phyloP scores from a whole-genome alignment of 1,140 invertebrate species.

The Episyrphus balteatus region DNA sequence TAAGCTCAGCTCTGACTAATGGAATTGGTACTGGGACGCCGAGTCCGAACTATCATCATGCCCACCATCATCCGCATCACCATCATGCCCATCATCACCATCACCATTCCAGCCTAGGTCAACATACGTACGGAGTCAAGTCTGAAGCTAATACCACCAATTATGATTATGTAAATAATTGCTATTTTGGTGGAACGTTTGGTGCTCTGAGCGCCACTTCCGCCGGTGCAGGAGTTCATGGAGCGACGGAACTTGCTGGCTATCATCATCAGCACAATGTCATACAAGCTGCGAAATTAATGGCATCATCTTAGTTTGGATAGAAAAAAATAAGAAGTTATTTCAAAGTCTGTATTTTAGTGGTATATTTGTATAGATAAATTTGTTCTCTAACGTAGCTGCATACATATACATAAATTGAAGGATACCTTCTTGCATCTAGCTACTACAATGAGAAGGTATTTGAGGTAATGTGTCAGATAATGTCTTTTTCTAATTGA shows the following conservation, averaged over 20 bases:
- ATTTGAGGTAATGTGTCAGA: no score
- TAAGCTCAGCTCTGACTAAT: slow-evolving; percentile 2
- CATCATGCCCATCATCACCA: slow-evolving; percentile 12
- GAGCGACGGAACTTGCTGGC: slow-evolving; percentile 41
- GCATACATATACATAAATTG: no score
- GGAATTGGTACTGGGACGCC: slow-evolving; percentile 19
- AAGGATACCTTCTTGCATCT: no score
- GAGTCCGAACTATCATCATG: slow-evolving; percentile 29
- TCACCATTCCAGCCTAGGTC: slow-evolving; percentile 4
- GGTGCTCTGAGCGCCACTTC: slow-evolving; percentile 11
- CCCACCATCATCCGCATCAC: slow-evolving; percentile 13
- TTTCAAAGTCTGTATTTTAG: no score
- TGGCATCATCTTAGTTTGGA: slow-evolving; percentile 57
- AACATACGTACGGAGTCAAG: slow-evolving; percentile 23
- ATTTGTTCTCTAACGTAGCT: no score
- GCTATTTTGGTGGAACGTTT: slow-evolving; percentile 30
- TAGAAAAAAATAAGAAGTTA: no score
- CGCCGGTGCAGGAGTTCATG: slow-evolving; percentile 23
- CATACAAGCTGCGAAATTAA: slow-evolving; percentile 63
- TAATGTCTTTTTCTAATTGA: no score
- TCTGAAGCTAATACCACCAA: slow-evolving; percentile 31
- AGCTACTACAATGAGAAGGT: no score
- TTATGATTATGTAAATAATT: slow-evolving; percentile 36
- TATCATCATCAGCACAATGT: slow-evolving; percentile 74
- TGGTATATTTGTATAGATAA: no score